A percentile compares a stretch with the other conserved stretches of the same genome.
These are phyloP conservation scores for Sisor rabdophorus DNA, from an alignment of 2,113 vertebrate genomes.

Conservation along the genomic window DNA sequence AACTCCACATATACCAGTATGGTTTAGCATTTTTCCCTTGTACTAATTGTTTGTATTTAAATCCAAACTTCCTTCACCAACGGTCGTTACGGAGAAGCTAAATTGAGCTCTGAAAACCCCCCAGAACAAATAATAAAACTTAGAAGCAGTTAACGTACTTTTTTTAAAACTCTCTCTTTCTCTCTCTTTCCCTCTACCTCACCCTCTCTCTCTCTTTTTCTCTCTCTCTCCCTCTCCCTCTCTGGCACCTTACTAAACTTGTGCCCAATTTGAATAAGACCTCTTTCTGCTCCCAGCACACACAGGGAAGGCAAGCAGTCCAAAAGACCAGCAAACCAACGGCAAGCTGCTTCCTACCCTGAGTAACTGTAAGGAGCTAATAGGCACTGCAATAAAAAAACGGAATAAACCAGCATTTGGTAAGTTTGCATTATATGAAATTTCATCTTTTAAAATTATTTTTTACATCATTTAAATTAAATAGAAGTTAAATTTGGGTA, in stretches of 20 bases:
- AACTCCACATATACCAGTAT: background rate
- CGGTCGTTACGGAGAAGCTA: background rate
- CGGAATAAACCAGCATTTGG: slow-evolving; percentile 19
- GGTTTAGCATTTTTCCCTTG: background rate
- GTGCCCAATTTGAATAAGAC: slow-evolving; percentile 65
- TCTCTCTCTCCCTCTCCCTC: slow-evolving; percentile 24
- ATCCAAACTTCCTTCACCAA: background rate
- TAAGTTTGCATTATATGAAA: slow-evolving; percentile 15
- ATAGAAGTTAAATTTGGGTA: background rate
- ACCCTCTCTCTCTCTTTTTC: slow-evolving; percentile 33
- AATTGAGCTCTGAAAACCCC: slow-evolving; percentile 5
- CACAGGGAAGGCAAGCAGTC: slow-evolving; percentile 61
- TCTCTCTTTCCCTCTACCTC: slow-evolving; percentile 26
- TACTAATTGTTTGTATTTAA: background rate
- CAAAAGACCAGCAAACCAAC: slow-evolving; percentile 32
- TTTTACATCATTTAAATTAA: background rate
- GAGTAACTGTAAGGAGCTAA: slow-evolving; percentile 21
- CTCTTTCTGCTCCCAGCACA: slow-evolving; percentile 70
- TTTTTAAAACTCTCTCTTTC: slow-evolving; percentile 21
- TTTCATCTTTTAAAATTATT: background rate
- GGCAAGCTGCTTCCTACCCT: slow-evolving; percentile 27
- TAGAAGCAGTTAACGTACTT: slow-evolving; percentile 11
- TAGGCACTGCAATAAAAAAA: slow-evolving; percentile 24
- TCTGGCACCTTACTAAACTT: slow-evolving; percentile 58
- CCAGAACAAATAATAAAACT: slow-evolving; percentile 4